phyloP scores from a whole-genome alignment of 2,113 vertebrate genomes.

The Chionis minor region DNA sequence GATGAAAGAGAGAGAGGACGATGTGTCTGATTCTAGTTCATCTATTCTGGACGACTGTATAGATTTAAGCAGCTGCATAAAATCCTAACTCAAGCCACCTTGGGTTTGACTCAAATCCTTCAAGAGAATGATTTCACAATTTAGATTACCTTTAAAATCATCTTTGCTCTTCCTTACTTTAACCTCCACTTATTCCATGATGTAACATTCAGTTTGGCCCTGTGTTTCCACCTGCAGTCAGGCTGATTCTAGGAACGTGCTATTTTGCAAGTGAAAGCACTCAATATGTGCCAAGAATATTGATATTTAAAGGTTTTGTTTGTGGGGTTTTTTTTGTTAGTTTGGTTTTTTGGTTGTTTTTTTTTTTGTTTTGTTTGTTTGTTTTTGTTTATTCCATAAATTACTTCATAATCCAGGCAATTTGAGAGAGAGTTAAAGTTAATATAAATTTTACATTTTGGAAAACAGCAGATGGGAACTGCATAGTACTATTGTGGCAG shows the following conservation, averaged over 20 bases:
- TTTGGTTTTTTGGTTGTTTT: no score
- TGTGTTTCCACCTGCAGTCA: neutral
- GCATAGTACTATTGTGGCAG: neutral
- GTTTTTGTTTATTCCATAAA: neutral
- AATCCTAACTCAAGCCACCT: neutral
- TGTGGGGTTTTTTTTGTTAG: neutral
- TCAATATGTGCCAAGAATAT: neutral
- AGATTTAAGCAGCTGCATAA: neutral
- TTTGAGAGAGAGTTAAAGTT: neutral
- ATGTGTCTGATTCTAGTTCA: neutral
- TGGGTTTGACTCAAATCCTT: neutral
- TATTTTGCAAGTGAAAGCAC: neutral
- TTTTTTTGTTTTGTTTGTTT: no score
- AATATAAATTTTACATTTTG: neutral
- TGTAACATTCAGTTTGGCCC: neutral
- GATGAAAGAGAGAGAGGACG: neutral
- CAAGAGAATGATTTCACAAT: neutral
- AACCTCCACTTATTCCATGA: neutral
- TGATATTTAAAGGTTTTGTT: neutral
- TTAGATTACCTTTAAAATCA: neutral
- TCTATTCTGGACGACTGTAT: neutral
- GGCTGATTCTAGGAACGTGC: neutral
- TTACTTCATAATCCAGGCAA: neutral
- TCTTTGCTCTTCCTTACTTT: neutral
- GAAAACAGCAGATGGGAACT: neutral